Base-by-base conservation (phyloP, 2,113 vertebrate species). In the Noturus placidus region DNA sequence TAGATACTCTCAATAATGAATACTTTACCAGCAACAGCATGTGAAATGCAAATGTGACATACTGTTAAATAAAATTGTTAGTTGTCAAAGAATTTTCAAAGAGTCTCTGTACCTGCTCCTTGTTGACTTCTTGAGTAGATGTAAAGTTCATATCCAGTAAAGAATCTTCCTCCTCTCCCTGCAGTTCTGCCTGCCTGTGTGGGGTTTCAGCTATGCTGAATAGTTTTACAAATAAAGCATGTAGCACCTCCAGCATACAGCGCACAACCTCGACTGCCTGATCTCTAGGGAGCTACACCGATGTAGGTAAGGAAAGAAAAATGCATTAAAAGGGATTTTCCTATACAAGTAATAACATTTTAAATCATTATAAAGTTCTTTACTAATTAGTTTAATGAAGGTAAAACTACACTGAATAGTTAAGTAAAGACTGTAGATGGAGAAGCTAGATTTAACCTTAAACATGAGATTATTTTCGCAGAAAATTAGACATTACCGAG, bases 181-280 rank as follows among this genome's bases (percentile, higher is more conserved):
- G 89, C 0, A 38, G 25, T 52, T 69, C 88, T 65, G 38, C 91
- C 88, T 35, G 88, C 25, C 7, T 61, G 0, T 72, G 50, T 42
- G 22, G 87, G 52, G 83, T 74, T 56, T 91, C 91, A 77, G 93
- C 79, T 10, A 80, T 89, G 70, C 88, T 91, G 87, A 92, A 91
- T 0, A 96, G 93, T 79, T 89, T 95, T 38, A 77, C 65, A 72
- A 99, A 84, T 46, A 97, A 76, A 78, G 74, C 86, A 78, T 88
- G 92, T 1, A 99, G 95, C 38, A 97, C 89, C 56, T 90, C 94
- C 94, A 97, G 84, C 4, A 93, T 93, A 81, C 94, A 84, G 89
- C 86, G 91, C 77, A 98, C 4, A 33, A 96, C 69, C 0, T 42
- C 81, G 3, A 92, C 88, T 35, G 96, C 96, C 0, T 0, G 46